Evolutionary conservation across 2,888 invertebrate genomes (phyloP).

Genomic region (Drosophila kambysellisi): DNA sequence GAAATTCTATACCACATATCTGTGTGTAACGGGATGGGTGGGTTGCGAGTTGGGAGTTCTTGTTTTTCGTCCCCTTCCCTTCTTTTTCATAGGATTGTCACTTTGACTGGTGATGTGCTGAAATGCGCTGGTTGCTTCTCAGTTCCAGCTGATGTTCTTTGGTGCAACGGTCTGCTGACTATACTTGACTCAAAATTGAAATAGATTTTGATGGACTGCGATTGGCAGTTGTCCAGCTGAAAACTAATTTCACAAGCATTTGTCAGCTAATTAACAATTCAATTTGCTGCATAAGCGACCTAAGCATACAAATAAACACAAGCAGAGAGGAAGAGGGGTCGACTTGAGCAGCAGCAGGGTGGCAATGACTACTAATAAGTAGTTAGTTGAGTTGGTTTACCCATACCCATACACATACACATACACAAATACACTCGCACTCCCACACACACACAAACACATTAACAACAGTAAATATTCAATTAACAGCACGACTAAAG

Average conservation of each 20-base stretch:
- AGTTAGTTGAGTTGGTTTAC: conserved; percentile 45
- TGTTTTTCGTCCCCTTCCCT: neutral
- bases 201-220: conserved; percentile 14
- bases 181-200: neutral
- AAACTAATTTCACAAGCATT: conserved; percentile 73
- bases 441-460: conserved; percentile 19
- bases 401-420: conserved; percentile 38
- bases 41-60: neutral
- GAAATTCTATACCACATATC: conserved; percentile 63
- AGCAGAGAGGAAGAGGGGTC: neutral
- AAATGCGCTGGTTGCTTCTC: neutral
- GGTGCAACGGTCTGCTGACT: neutral
- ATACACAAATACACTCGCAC: conserved; percentile 23
- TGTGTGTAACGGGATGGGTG: conserved; percentile 14
- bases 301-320: conserved; percentile 66
- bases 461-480: conserved; percentile 67
- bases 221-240: conserved; percentile 19
- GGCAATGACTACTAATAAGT: conserved; percentile 42
- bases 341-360: neutral
- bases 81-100: neutral
- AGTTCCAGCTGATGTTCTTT: neutral
- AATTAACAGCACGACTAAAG: conserved; percentile 62
- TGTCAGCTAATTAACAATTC: conserved; percentile 79
- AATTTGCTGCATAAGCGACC: conserved; percentile 77
- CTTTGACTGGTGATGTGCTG: neutral